These are phyloP conservation scores for Nemurella pictetii DNA, from an alignment of 2,888 invertebrate species.

Conservation along the genomic window DNA sequence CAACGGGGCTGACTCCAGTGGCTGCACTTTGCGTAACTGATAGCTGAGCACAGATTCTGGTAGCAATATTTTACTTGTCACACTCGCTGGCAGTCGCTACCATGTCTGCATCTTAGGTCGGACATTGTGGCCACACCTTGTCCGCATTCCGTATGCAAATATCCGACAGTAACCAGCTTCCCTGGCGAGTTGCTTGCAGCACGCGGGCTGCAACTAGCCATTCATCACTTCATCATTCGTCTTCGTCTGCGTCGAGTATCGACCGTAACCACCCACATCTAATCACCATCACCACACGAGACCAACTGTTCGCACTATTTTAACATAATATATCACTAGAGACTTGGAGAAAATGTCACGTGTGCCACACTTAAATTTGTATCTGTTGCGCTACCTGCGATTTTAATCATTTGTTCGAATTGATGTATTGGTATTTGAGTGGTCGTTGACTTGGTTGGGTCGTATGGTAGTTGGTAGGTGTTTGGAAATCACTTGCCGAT, in stretches of 20 bases:
- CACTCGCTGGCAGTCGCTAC: background rate
- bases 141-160: conserved; percentile 36
- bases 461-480: background rate
- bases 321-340: conserved; percentile 34
- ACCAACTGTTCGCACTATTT: conserved; percentile 28
- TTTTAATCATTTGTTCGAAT: background rate
- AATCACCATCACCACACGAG: background rate
- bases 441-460: background rate
- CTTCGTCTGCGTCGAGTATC: background rate
- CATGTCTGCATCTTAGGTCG: conserved; percentile 18
- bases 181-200: background rate
- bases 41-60: conserved; percentile 1
- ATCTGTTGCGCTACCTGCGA: conserved; percentile 29
- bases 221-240: conserved; percentile 25
- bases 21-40: conserved; percentile 9
- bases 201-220: background rate
- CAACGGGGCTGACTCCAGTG: background rate
- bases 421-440: background rate
- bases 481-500: background rate
- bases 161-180: conserved; percentile 28
- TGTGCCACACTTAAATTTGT: conserved; percentile 33
- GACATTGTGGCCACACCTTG: conserved; percentile 25
- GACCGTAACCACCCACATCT: background rate
- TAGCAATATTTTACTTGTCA: conserved; percentile 15
- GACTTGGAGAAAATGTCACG: background rate